These are phyloP conservation scores for Chaenodraco wilsoni DNA, from an alignment of 2,797 vertebrate genomes.

Conservation along the genomic window DNA sequence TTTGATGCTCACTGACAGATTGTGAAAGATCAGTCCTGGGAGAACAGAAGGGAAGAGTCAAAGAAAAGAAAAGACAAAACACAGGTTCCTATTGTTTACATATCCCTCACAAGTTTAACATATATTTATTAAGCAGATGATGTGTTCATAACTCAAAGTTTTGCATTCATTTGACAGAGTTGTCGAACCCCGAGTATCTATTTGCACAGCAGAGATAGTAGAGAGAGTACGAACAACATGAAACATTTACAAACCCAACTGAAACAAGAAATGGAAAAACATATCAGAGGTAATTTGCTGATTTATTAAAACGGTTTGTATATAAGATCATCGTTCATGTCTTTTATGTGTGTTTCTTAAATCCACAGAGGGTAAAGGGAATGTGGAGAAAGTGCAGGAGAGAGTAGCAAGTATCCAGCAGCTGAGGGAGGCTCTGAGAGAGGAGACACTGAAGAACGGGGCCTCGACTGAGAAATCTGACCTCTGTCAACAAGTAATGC, in stretches of 20 bases:
- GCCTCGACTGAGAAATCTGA: constrained; percentile 46
- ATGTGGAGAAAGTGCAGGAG: constrained; percentile 73
- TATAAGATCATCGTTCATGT: background rate
- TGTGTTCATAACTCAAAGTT: constrained; percentile 4
- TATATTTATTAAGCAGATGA: background rate
- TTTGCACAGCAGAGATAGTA: constrained; percentile 22
- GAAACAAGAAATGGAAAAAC: constrained; percentile 80
- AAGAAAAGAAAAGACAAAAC: constrained; percentile 60
- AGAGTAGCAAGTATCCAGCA: constrained; percentile 77
- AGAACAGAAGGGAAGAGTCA: constrained; percentile 71
- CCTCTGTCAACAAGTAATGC: constrained; percentile 62
- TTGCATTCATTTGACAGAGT: constrained; percentile 39
- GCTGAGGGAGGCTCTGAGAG: constrained; percentile 75
- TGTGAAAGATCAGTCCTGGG: constrained; percentile 87
- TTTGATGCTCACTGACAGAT: constrained; percentile 70
- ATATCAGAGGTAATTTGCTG: constrained; percentile 77
- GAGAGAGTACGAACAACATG: constrained; percentile 46
- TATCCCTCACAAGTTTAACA: background rate
- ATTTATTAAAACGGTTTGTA: background rate
- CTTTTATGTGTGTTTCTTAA: constrained; percentile 9
- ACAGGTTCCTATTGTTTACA: constrained; percentile 26
- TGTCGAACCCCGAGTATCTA: constrained; percentile 20
- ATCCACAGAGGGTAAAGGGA: constrained; percentile 75
- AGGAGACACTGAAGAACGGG: constrained; percentile 60
- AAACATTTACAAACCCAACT: constrained; percentile 74